Conservation (phyloP, 2,888 invertebrate species). For the Amphipyra berbera region DNA sequence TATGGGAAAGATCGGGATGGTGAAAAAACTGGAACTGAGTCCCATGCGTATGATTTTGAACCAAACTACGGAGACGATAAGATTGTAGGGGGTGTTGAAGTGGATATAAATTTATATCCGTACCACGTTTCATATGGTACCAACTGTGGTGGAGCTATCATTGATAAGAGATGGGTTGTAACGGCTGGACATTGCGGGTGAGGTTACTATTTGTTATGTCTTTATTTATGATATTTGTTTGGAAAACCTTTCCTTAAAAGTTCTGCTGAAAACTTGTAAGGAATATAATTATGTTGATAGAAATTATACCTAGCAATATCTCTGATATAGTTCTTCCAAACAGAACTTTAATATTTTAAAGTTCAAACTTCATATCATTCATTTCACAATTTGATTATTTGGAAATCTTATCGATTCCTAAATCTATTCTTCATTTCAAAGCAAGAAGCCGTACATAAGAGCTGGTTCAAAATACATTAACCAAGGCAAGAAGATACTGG, state of each 20-base stretch:
- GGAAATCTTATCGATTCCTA: not conserved
- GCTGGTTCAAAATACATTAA: conserved; percentile 81
- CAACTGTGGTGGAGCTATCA: conserved; percentile 85
- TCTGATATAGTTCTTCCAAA: too few species aligned
- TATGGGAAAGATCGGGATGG: conserved; percentile 63
- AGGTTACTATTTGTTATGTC: conserved; percentile 49
- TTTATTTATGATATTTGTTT: not conserved
- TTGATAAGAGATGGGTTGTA: conserved; percentile 79
- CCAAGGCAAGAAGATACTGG: conserved; percentile 68
- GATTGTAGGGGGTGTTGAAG: conserved; percentile 83
- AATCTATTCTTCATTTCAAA: conserved; percentile 53
- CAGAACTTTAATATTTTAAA: too few species aligned
- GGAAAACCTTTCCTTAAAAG: not conserved
- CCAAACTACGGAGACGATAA: conserved; percentile 73
- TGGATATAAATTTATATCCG: conserved; percentile 82
- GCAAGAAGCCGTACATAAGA: conserved; percentile 78
- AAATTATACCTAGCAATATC: too few species aligned
- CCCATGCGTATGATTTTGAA: conserved; percentile 45
- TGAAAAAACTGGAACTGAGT: conserved; percentile 29
- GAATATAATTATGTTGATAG: too few species aligned
- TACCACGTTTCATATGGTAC: conserved; percentile 83
- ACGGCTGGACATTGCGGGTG: conserved; percentile 88
- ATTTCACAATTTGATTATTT: not conserved
- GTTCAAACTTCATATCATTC: not conserved
- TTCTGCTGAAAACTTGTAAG: too few species aligned